phyloP scores from a whole-genome alignment of 1,140 invertebrate genomes.

The Zaprionus davidi region DNA sequence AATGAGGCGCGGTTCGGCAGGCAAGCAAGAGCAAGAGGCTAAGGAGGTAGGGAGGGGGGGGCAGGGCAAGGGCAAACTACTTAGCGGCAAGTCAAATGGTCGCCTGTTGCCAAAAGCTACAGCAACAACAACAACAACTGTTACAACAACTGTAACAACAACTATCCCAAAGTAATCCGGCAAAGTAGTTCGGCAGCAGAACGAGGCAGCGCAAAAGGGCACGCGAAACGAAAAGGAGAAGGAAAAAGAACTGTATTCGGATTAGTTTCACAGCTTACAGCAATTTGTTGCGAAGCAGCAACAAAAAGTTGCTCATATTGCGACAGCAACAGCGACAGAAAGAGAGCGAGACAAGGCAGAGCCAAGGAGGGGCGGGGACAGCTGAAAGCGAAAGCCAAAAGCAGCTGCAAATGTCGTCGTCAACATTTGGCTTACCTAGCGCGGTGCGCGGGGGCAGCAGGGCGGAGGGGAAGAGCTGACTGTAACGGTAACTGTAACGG shows the following conservation, averaged over 20 bases:
- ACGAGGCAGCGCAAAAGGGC: background rate
- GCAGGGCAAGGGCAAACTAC: conserved; percentile 18
- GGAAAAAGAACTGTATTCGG: conserved; percentile 53
- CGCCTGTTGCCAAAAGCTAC: conserved; percentile 47
- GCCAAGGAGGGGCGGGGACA: background rate
- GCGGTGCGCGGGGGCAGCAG: background rate
- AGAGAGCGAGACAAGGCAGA: conserved; percentile 19
- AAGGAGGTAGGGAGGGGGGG: background rate
- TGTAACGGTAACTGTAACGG: conserved; percentile 66
- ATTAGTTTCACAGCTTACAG: conserved; percentile 81
- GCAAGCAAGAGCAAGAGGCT: background rate
- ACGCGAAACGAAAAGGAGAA: conserved; percentile 1
- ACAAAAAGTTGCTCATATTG: conserved; percentile 11
- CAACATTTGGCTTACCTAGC: conserved; percentile 76
- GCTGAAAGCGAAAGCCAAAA: conserved; percentile 59
- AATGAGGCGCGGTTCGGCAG: background rate
- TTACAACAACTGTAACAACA: conserved; percentile 30
- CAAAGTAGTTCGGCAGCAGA: conserved; percentile 66
- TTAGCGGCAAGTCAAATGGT: conserved; percentile 50
- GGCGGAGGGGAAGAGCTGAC: conserved; percentile 7
- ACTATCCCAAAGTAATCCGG: conserved; percentile 76
- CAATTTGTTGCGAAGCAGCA: conserved; percentile 74
- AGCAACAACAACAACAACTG: conserved; percentile 10
- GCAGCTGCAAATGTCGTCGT: conserved; percentile 75
- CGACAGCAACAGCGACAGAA: conserved; percentile 27